These are phyloP conservation scores for Drosophila kurseongensis DNA, from an alignment of 1,140 invertebrate genomes.

Conservation along the genomic window DNA sequence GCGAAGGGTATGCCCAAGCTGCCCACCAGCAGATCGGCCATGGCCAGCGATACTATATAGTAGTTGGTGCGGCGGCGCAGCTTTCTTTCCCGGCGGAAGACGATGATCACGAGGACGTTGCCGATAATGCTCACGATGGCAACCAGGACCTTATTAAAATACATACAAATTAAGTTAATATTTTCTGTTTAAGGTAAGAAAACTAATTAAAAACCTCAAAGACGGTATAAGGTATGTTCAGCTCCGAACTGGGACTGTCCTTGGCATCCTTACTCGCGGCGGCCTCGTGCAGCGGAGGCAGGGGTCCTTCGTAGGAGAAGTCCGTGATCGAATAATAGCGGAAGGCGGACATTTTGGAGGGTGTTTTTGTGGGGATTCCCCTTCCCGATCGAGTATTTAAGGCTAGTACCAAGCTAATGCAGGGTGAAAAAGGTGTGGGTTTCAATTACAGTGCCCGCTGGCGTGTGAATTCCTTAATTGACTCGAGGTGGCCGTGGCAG, in stretches of 20 bases:
- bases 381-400: constrained; percentile 28
- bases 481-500: constrained; percentile 49
- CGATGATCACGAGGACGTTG: constrained; percentile 93
- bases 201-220: constrained; percentile 88
- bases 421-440: not conserved
- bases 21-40: constrained; percentile 93
- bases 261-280: constrained; percentile 20
- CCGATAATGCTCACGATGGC: constrained; percentile 92
- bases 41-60: constrained; percentile 94
- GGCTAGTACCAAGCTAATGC: constrained; percentile 9
- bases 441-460: constrained; percentile 65
- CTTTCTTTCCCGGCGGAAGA: constrained; percentile 91
- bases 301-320: constrained; percentile 68
- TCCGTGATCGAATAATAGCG: constrained; percentile 74
- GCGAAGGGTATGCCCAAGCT: constrained; percentile 94
- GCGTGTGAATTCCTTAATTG: constrained; percentile 63
- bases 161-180: too few relatives aligned
- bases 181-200: too few relatives aligned
- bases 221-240: constrained; percentile 82
- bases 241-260: constrained; percentile 57
- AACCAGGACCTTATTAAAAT: constrained; percentile 86
- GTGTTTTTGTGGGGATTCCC: not conserved
- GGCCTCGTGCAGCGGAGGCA: constrained; percentile 50
- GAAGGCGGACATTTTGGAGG: constrained; percentile 72
- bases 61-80: constrained; percentile 94